phyloP scores from a whole-genome alignment of 1,140 invertebrate genomes.

The Tribolium madens region DNA sequence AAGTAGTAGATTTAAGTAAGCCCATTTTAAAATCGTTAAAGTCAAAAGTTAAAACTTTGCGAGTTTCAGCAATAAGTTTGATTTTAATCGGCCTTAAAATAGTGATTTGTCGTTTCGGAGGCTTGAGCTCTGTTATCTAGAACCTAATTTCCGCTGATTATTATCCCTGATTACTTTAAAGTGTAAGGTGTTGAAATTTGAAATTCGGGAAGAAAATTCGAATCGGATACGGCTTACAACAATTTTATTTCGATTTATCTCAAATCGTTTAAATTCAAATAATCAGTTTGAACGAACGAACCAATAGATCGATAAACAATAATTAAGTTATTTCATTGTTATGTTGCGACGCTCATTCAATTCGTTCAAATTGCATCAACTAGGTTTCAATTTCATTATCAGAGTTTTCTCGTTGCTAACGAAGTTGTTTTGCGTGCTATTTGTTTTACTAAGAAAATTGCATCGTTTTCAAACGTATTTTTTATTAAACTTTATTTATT shows the following conservation, averaged over 20 bases:
- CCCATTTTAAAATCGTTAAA: conserved; percentile 4
- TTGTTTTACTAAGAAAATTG: conserved; percentile 32
- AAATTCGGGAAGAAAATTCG: background rate
- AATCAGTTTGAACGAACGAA: background rate
- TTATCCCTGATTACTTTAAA: conserved; percentile 1
- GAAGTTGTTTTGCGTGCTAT: conserved; percentile 38
- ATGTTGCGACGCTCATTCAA: conserved; percentile 39
- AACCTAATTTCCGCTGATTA: conserved; percentile 25
- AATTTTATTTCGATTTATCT: conserved; percentile 16
- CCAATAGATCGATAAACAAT: conserved; percentile 34
- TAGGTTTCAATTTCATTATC: conserved; percentile 45
- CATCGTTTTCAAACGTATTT: conserved; percentile 4
- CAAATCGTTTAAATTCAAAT: conserved; percentile 19
- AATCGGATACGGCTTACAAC: background rate
- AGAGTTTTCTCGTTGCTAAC: conserved; percentile 40
- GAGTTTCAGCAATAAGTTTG: background rate
- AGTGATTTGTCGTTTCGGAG: conserved; percentile 4
- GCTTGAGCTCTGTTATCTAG: background rate
- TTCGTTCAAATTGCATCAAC: conserved; percentile 42
- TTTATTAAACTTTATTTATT: conserved; percentile 17
- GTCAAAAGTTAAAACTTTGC: background rate
- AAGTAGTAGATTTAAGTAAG: background rate
- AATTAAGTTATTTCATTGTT: conserved; percentile 45
- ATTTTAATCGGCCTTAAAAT: conserved; percentile 14
- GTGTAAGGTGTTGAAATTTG: conserved; percentile 16